Base-by-base conservation (phyloP, 2,113 vertebrate species). In the Cinclus mexicanus region DNA sequence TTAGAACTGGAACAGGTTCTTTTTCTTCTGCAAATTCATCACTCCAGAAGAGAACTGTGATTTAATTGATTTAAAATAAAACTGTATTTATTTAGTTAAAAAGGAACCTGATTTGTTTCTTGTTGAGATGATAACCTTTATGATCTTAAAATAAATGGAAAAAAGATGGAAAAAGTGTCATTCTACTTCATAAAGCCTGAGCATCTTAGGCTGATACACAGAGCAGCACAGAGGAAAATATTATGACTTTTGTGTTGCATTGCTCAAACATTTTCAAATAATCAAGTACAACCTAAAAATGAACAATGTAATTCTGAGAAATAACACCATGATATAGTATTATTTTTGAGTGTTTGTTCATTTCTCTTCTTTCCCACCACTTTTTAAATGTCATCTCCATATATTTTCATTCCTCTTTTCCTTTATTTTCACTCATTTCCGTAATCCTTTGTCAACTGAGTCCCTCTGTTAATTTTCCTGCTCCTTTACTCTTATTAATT, bases 401-500 rank as follows among this genome's bases (percentile, higher is more conserved):
- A 41, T 52, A 22, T 88, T 90, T 69, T 80, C 3, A 28, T 77
- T 80, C 44, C 7, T 57, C 18, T 88, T 55, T 86, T 35, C 23
- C n/a, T 14, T 6, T 77, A 39, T 88, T 88, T 77, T 82, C 39
- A 47, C 60, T 94, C 31, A 81, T 88, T 95, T 94, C 31, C 55
- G 90, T 90, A 91, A 69, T 89, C 69, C 69, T 87, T 44, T 76
- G 53, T 65, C 81, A 76, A 26, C 81, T 44, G 65, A 93, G 83
- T 90, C 93, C 72, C 88, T 88, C 88, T 93, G 76, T 86, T 96
- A 50, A 92, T 93, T 92, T 94, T 70, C 50, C 53, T 96, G 12
- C 76, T 94, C 56, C 60, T 93, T 94, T 92, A 56, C 56, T 81
- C 56, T 70, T 92, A 94, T 90, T 96, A 96, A 92, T 94, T 96